A percentile compares a stretch with the other conserved stretches of the same genome.
Evolutionary conservation across 2,113 vertebrate genomes (phyloP).

Genomic region (Sardina pilchardus): DNA sequence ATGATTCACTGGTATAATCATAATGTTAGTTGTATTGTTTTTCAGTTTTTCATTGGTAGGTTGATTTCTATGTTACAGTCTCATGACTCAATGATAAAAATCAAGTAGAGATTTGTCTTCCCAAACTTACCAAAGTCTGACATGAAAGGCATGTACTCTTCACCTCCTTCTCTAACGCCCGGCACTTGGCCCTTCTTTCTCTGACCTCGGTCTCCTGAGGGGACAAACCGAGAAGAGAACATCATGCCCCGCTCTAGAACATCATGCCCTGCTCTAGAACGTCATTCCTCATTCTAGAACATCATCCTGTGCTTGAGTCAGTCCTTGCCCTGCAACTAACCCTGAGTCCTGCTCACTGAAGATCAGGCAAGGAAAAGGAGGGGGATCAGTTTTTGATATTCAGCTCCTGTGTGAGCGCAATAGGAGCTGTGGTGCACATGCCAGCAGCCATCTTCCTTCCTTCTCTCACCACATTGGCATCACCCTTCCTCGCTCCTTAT

Average conservation of each 20-base stretch:
- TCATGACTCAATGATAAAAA: neutral
- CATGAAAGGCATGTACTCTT: constrained; percentile 15
- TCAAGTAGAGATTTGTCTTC: neutral
- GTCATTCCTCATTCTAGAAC: too few relatives aligned
- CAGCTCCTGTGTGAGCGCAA: too few relatives aligned
- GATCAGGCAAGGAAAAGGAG: neutral
- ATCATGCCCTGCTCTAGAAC: too few relatives aligned
- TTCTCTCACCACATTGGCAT: neutral
- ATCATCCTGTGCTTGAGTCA: neutral
- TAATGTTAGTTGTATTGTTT: too few relatives aligned
- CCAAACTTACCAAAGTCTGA: constrained; percentile 16
- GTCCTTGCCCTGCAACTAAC: neutral
- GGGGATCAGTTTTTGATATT: neutral
- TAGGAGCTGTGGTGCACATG: too few relatives aligned
- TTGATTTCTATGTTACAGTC: neutral
- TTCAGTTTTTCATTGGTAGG: too few relatives aligned
- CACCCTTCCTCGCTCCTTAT: too few relatives aligned
- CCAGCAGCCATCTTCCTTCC: too few relatives aligned
- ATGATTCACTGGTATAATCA: neutral
- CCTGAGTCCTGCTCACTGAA: neutral
- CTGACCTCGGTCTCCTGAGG: constrained; percentile 17
- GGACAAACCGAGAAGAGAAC: neutral
- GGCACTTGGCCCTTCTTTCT: constrained; percentile 3
- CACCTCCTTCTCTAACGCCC: constrained; percentile 3
- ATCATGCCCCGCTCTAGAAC: neutral